Percentiles rank a stretch among this genome's conserved stretches.
phyloP scores from a whole-genome alignment of 2,113 vertebrate species.

The Ctenodactylus gundi region DNA sequence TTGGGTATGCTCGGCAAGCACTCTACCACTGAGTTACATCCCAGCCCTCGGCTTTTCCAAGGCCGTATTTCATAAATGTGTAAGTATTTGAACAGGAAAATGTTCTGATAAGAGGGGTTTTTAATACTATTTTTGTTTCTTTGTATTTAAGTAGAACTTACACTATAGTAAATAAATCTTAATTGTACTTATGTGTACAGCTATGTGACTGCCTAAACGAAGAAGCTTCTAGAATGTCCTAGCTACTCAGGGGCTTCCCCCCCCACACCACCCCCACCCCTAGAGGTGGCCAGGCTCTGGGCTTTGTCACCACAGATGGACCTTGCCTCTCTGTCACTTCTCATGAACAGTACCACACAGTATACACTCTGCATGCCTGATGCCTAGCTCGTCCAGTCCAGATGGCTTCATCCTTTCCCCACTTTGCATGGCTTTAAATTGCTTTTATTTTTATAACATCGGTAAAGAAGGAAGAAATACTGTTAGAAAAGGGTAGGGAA shows the following conservation, averaged over 20 bases:
- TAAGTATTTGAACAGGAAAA: neutral
- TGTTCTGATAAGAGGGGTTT: neutral
- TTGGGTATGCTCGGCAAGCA: neutral
- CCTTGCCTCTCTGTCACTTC: neutral
- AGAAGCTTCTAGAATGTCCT: neutral
- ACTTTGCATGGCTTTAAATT: neutral
- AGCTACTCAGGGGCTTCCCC: neutral
- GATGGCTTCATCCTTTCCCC: neutral
- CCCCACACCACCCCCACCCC: too few relatives aligned
- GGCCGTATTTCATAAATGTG: neutral
- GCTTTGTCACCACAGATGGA: neutral
- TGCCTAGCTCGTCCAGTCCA: neutral
- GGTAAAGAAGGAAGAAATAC: neutral
- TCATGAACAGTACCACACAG: neutral
- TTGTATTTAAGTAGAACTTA: neutral
- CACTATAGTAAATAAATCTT: neutral
- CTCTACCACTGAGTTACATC: neutral
- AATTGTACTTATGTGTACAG: rapidly evolving
- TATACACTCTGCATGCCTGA: neutral
- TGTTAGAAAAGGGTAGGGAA: neutral
- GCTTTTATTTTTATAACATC: neutral
- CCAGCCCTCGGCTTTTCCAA: neutral
- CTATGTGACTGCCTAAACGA: neutral
- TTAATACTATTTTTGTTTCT: neutral
- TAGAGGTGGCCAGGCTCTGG: neutral